Percentiles rank a stretch among this genome's conserved stretches.
phyloP scores from a whole-genome alignment of 2,113 vertebrate species.

The Proterorhinus semilunaris region DNA sequence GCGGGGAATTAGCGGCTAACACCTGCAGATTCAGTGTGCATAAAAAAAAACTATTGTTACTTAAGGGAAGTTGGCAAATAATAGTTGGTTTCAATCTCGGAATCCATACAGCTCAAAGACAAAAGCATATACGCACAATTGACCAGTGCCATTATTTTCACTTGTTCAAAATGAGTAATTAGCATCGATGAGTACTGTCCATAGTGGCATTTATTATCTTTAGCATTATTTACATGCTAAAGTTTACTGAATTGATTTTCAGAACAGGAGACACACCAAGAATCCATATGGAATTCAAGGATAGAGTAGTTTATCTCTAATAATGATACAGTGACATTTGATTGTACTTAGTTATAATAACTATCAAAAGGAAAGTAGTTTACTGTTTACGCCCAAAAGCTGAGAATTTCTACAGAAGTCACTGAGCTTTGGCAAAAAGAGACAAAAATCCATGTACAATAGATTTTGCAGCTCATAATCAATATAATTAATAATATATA shows the following conservation, averaged over 20 bases:
- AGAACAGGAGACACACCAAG: not conserved
- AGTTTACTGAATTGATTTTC: not conserved
- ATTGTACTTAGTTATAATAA: too few relatives aligned
- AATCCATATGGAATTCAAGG: not conserved
- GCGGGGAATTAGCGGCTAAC: conserved; percentile 19
- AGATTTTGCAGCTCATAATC: not conserved
- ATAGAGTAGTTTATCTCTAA: not conserved
- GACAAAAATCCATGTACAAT: not conserved
- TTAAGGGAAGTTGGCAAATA: conserved; percentile 20
- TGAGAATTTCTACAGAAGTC: too few relatives aligned
- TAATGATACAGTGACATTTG: too few relatives aligned
- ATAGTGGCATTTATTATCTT: not conserved
- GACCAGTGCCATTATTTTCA: not conserved
- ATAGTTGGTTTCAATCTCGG: conserved; percentile 21
- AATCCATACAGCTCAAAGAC: conserved; percentile 4
- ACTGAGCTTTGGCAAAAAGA: not conserved
- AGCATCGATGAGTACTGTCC: not conserved
- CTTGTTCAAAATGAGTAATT: not conserved
- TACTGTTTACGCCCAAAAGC: not conserved
- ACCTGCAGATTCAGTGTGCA: conserved; percentile 9
- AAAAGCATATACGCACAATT: not conserved
- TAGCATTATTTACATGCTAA: not conserved
- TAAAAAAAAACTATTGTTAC: not conserved
- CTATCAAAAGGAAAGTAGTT: too few relatives aligned
- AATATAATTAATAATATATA: not conserved